Evolutionary conservation across 2,113 vertebrate genomes (phyloP).

Genomic region (Epinephelus fuscoguttatus): DNA sequence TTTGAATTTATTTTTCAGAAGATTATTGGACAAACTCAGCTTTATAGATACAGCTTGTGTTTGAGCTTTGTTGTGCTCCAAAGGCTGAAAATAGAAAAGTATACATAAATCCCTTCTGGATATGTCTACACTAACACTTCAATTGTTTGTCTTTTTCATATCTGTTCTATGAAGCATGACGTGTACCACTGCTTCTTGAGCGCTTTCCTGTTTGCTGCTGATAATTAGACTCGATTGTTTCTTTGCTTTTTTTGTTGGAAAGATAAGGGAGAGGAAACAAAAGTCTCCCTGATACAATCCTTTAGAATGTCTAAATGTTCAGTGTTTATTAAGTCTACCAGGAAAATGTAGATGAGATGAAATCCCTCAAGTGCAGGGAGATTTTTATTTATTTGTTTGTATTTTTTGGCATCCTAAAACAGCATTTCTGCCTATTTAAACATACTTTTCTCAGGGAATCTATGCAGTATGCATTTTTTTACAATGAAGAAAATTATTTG

Average conservation of each 20-base stretch:
- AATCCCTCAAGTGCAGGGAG: background rate
- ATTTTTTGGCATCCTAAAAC: background rate
- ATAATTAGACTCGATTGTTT: constrained; percentile 15
- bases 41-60: constrained; percentile 34
- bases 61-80: constrained; percentile 15
- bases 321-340: background rate
- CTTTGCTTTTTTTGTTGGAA: background rate
- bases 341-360: constrained; percentile 20
- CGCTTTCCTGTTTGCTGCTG: constrained; percentile 19
- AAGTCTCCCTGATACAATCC: background rate
- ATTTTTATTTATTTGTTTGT: no score
- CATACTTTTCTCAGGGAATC: background rate
- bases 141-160: constrained; percentile 8
- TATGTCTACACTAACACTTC: constrained; percentile 13
- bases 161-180: background rate
- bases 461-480: background rate
- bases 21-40: constrained; percentile 23
- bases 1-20: constrained; percentile 45
- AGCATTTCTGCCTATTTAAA: background rate
- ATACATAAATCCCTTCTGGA: constrained; percentile 23
- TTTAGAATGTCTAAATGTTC: background rate
- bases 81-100: constrained; percentile 31
- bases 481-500: background rate
- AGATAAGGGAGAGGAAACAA: background rate
- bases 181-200: background rate